Conservation (phyloP, 2,797 vertebrate genomes). For the Yasuhikotakia modesta region DNA sequence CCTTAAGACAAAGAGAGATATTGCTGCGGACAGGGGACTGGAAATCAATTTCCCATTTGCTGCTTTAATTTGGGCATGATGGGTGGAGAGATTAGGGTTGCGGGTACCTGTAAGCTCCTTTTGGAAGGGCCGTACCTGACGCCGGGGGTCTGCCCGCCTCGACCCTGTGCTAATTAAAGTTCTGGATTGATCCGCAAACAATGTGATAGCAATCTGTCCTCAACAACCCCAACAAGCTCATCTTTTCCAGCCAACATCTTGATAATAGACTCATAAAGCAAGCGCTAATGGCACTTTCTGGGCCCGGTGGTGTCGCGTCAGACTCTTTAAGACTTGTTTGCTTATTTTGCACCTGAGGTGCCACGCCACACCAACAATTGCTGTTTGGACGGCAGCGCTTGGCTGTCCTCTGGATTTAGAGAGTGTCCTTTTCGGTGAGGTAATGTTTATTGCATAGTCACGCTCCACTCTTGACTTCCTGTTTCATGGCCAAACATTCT, state of each 20-base stretch:
- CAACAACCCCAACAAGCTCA: slow-evolving; percentile 73
- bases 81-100: slow-evolving; percentile 80
- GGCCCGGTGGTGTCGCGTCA: slow-evolving; percentile 40
- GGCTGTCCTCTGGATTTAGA: slow-evolving; percentile 33
- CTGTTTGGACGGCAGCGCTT: slow-evolving; percentile 17
- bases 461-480: not conserved
- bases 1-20: slow-evolving; percentile 87
- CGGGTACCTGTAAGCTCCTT: slow-evolving; percentile 79
- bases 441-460: slow-evolving; percentile 30
- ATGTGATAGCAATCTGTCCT: slow-evolving; percentile 83
- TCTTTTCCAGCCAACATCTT: slow-evolving; percentile 67
- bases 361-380: slow-evolving; percentile 14
- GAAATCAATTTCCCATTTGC: slow-evolving; percentile 90
- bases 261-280: slow-evolving; percentile 77
- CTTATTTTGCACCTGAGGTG: slow-evolving; percentile 45
- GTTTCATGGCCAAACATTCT: slow-evolving; percentile 11
- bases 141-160: slow-evolving; percentile 60
- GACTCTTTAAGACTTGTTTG: slow-evolving; percentile 34
- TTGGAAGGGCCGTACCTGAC: slow-evolving; percentile 78
- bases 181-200: slow-evolving; percentile 81
- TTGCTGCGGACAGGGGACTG: slow-evolving; percentile 79
- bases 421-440: slow-evolving; percentile 21
- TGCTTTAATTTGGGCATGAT: slow-evolving; percentile 84
- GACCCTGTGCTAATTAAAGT: slow-evolving; percentile 83
- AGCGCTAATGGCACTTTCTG: slow-evolving; percentile 65